Conservation (phyloP, 1,140 invertebrate genomes). For the Palaemon carinicauda region DNA sequence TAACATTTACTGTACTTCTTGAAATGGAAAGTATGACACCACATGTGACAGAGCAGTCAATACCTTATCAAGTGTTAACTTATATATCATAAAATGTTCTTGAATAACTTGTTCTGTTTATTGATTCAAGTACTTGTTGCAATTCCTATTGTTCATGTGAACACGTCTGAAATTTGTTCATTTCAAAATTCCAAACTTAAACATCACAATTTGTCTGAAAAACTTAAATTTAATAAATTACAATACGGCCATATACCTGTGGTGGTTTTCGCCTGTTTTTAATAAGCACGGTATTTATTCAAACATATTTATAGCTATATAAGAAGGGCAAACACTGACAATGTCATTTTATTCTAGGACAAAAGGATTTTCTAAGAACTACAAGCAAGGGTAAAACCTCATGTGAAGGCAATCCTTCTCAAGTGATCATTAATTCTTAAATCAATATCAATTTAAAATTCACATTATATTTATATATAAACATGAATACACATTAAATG, state of each 20-base stretch:
- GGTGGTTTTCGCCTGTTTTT: slow-evolving; percentile 38
- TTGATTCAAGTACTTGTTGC: too few species aligned
- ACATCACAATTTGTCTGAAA: background rate
- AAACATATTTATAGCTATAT: slow-evolving; percentile 55
- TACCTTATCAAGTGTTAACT: too few species aligned
- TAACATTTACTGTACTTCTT: slow-evolving; percentile 28
- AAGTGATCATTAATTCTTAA: slow-evolving; percentile 30
- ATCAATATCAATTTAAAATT: slow-evolving; percentile 40
- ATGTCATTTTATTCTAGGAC: slow-evolving; percentile 50
- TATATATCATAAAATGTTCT: too few species aligned
- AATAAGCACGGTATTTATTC: slow-evolving; percentile 52
- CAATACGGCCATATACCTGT: slow-evolving; percentile 20
- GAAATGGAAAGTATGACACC: too few species aligned
- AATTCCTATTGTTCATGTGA: background rate
- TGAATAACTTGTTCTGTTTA: too few species aligned
- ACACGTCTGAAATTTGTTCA: slow-evolving; percentile 33
- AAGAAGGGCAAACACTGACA: slow-evolving; percentile 54
- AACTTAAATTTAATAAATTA: slow-evolving; percentile 2
- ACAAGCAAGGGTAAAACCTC: slow-evolving; percentile 54
- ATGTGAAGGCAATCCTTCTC: slow-evolving; percentile 41
- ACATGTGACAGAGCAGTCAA: too few species aligned
- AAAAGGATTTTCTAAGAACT: slow-evolving; percentile 49
- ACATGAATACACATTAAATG: slow-evolving; percentile 2
- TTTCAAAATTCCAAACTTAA: slow-evolving; percentile 12
- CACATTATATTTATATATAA: slow-evolving; percentile 16